Conservation (phyloP, 2,888 invertebrate genomes). For the Hofmannophila pseudospretella region DNA sequence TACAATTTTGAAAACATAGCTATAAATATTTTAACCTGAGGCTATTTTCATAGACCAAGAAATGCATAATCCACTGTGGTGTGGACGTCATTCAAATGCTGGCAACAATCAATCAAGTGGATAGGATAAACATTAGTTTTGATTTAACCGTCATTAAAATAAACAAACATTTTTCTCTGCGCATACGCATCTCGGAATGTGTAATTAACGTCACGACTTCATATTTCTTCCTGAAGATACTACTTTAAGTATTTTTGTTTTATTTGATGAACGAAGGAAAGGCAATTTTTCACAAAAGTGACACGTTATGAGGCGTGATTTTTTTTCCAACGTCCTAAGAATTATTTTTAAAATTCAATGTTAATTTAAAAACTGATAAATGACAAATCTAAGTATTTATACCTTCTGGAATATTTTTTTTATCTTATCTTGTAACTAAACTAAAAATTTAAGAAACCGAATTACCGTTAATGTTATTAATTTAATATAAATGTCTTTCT, state of each 20-base stretch:
- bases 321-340: no score
- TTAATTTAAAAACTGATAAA: no score
- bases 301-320: constrained; percentile 13
- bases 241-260: constrained; percentile 23
- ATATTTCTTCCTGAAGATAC: constrained; percentile 34
- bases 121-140: constrained; percentile 59
- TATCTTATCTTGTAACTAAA: no score
- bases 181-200: constrained; percentile 33
- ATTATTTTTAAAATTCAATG: no score
- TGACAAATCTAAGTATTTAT: no score
- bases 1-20: no score
- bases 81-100: constrained; percentile 33
- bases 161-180: constrained; percentile 49
- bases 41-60: constrained; percentile 23
- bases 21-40: constrained; percentile 25
- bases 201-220: constrained; percentile 56
- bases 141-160: constrained; percentile 58
- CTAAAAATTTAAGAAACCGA: no score
- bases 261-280: constrained; percentile 13
- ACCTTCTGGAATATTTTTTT: no score
- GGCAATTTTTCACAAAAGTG: constrained; percentile 27
- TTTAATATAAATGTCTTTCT: no score
- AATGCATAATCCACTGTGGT: constrained; percentile 16
- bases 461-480: no score
- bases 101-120: constrained; percentile 54